Conservation (phyloP, 2,113 vertebrate genomes). For the Ellobius talpinus region DNA sequence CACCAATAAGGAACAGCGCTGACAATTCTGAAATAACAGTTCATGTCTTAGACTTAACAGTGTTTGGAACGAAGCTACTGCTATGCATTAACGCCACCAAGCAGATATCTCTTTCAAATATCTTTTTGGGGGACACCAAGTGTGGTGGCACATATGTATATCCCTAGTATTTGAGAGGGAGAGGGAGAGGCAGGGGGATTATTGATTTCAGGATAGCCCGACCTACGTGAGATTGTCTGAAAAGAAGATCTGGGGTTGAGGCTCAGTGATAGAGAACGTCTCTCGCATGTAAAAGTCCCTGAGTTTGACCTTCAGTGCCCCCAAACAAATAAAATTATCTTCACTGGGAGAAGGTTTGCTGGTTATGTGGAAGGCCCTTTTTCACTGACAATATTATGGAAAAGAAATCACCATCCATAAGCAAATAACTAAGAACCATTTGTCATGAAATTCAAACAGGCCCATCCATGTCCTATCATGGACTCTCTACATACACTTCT, state of each 20-base stretch:
- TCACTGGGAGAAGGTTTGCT: background rate
- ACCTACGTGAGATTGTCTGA: background rate
- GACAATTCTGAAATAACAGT: background rate
- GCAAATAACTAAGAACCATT: background rate
- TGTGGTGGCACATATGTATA: background rate
- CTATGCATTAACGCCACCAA: background rate
- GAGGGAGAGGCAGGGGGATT: background rate
- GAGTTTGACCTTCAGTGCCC: background rate
- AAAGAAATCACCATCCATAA: background rate
- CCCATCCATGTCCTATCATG: background rate
- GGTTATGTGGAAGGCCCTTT: background rate
- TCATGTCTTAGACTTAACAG: background rate
- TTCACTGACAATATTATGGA: background rate
- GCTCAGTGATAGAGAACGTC: background rate
- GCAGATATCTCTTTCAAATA: background rate
- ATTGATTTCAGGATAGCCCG: background rate
- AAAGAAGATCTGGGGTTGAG: background rate
- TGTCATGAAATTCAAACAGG: background rate
- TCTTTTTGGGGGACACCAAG: too few relatives aligned
- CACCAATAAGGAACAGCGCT: background rate
- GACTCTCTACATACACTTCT: background rate
- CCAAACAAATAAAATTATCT: background rate
- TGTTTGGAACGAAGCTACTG: background rate
- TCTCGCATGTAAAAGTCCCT: background rate
- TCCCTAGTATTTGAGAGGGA: background rate